Evolutionary conservation across 2,797 vertebrate species (phyloP), one percentile per base, ranked within the genome.

Genomic region (Anolis apletophallus): DNA sequence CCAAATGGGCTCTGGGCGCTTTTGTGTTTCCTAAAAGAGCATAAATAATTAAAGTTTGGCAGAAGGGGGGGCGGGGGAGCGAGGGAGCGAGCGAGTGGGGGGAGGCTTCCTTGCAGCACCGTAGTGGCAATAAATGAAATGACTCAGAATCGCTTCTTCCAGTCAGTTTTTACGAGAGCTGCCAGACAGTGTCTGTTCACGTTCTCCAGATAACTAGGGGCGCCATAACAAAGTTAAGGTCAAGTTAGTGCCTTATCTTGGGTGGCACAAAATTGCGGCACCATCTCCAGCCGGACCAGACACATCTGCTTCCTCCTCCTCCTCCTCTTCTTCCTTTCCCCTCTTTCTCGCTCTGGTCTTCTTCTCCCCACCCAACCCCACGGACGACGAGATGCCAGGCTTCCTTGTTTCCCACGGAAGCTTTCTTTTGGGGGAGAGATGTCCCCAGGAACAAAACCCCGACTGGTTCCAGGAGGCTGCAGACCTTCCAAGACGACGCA

Each of bases 151-250:
- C 95, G 95, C 95, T 97, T 97, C 95, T 95, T 46, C 96, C 96
- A 97, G 96, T 96, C 96, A 95, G 95, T 95, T 96, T 97, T 97
- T 96, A 97, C 95, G 96, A 97, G 95, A 96, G 95, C 97, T 96
- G 96, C 95, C 97, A 97, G 97, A 97, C 97, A 94, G 95, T 94
- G 96, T 96, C 96, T 97, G 96, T 96, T 97, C 96, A 96, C 96
- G 97, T 96, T 96, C 96, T 95, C 95, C 96, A 97, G 96, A 98
- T 97, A 64, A 96, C 96, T 95, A 96, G 97, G 96, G 97, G 97
- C 97, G 97, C 97, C 97, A 97, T 97, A 97, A 97, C 98, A 99
- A 99, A 99, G 98, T 99, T 99, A 99, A 99, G 98, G 98, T 99
- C 99, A 99, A 99, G 98, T 98, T 99, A 99, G 97, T 97, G 96